These are phyloP conservation scores for Germaria angustata DNA, from an alignment of 2,888 invertebrate genomes.

Conservation along the genomic window DNA sequence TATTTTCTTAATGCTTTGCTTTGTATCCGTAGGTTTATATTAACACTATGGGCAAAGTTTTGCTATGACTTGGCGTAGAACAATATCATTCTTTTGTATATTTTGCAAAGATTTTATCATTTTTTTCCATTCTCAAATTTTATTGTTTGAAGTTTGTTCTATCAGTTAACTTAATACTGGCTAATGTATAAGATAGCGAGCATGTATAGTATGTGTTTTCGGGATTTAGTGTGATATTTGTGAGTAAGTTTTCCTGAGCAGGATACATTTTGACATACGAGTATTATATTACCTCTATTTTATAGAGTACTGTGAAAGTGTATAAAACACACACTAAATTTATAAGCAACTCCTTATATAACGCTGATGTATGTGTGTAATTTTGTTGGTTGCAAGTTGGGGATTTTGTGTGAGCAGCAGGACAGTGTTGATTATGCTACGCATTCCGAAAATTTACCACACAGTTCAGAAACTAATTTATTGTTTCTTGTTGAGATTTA, in stretches of 20 bases:
- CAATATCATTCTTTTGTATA: background rate
- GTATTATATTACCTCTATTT: conserved; percentile 62
- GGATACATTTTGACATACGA: conserved; percentile 63
- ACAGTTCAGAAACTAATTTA: conserved; percentile 60
- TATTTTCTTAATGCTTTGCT: background rate
- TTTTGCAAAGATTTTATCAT: conserved; percentile 31
- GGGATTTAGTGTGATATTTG: conserved; percentile 11
- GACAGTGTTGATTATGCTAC: conserved; percentile 40
- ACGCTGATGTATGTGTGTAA: background rate
- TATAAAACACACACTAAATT: background rate
- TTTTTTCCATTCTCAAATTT: conserved; percentile 5
- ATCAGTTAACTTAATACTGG: background rate
- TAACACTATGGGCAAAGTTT: conserved; percentile 49
- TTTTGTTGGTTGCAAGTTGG: background rate
- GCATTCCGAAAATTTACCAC: conserved; percentile 56
- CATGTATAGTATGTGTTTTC: background rate
- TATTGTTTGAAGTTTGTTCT: background rate
- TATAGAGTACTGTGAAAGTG: conserved; percentile 11
- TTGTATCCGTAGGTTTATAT: too few species aligned
- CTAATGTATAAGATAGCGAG: conserved; percentile 1
- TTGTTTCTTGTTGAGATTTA: conserved; percentile 65
- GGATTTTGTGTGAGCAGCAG: conserved; percentile 6
- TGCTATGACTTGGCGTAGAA: conserved; percentile 11
- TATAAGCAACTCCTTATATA: background rate
- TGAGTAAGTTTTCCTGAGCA: conserved; percentile 48